Evolutionary conservation across 2,888 invertebrate genomes (phyloP), one percentile per base, ranked within the genome.

Genomic region (Pseudanteris insignis): DNA sequence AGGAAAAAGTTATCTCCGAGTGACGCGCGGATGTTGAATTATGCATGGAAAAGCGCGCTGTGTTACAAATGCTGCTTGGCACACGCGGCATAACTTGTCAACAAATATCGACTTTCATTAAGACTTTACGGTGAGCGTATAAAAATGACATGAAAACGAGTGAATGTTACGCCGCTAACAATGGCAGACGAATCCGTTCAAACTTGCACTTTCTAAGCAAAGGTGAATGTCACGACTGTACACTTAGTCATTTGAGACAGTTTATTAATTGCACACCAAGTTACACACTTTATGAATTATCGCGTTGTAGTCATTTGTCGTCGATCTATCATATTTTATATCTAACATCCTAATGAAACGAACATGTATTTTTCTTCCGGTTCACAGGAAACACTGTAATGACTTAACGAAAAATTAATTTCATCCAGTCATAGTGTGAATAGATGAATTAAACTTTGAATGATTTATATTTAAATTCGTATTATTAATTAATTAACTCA

Each of bases 181-280:
- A 60, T 48, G 33, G 37, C 36, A 60, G 47, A 48, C 37, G 37
- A 36, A 30, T 53, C 41, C 48, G 36, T 48, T 47, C 41, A 54
- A 60, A 60, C 60, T 51, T 43, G 54, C 60, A 54, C 54, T 60
- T 60, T 60, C 60, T 60, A 60, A 41, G 54, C 48, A 26, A 54
- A 60, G 60, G 53, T 60, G 60, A 60, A 60, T 60, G 60, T 60
- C 60, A 54, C 54, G 47, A 60, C 48, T 48, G 54, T 54, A 47
- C 53, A 54, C 44, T 54, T 37, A 12, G 54, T 15, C 37, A 54
- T 32, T 44, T 43, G 41, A 41, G 41, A 37, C 41, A 36, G 43
- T 60, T 60, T 53, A 51, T 59, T 58, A 58, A 58, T 51, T 40
- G 18, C 18, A 6, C 18, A 18, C n/a, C n/a, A 18, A 18, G 4